Evolutionary conservation across 2,113 vertebrate species (phyloP).

Genomic region (Pseudorhombus dupliciocellatus): DNA sequence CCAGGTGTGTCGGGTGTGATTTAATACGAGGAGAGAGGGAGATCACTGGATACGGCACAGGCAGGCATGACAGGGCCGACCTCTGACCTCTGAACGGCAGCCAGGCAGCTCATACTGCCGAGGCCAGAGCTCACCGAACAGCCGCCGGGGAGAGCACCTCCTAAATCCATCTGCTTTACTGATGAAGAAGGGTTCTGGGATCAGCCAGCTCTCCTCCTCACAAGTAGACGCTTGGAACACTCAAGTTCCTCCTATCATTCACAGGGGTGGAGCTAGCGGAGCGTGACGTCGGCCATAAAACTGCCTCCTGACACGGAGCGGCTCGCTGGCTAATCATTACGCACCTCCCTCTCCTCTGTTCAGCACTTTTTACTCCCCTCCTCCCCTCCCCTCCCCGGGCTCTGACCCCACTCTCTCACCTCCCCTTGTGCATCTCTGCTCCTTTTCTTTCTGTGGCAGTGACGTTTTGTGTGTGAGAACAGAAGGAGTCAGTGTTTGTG

Average conservation of each 20-base stretch:
- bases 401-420: slow-evolving; percentile 45
- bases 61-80: slow-evolving; percentile 82
- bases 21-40: slow-evolving; percentile 91
- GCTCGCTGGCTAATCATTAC: slow-evolving; percentile 64
- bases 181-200: slow-evolving; percentile 81
- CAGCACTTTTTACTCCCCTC: slow-evolving; percentile 47
- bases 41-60: slow-evolving; percentile 86
- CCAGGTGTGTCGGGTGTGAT: slow-evolving; percentile 96
- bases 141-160: slow-evolving; percentile 86
- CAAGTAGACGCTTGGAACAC: too few relatives aligned
- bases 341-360: slow-evolving; percentile 57
- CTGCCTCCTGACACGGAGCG: slow-evolving; percentile 45
- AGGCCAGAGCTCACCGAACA: slow-evolving; percentile 85
- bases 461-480: slow-evolving; percentile 46
- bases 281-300: slow-evolving; percentile 58
- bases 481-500: slow-evolving; percentile 13
- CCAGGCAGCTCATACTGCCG: slow-evolving; percentile 89
- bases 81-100: slow-evolving; percentile 87
- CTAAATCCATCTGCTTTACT: slow-evolving; percentile 87
- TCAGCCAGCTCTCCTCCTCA: too few relatives aligned
- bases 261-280: slow-evolving; percentile 31
- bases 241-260: slow-evolving; percentile 33
- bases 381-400: neutral
- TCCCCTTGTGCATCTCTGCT: slow-evolving; percentile 18
- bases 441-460: slow-evolving; percentile 27